Evolutionary conservation across 2,113 vertebrate genomes (phyloP), one percentile per base, ranked within the genome.

Genomic region (Neolamprologus toae): DNA sequence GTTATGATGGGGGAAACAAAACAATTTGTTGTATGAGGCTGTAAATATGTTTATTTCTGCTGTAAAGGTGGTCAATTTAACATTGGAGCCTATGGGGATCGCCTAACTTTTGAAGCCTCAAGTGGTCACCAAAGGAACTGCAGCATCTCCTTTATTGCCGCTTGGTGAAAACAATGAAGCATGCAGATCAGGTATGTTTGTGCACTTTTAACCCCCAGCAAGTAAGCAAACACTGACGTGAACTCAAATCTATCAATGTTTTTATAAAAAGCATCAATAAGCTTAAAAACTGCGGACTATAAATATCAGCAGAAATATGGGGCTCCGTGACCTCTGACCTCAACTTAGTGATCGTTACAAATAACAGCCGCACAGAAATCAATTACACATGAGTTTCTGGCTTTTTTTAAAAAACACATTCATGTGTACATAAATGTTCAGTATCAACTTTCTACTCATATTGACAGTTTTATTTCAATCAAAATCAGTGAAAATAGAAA

Each of bases 281-380:
- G 37, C 84, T 63, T 47, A 61, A 57, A 82, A 81, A 85, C 26
- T 37, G 26, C 3, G 4, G 31, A 80, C 35, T 55, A 84, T 80
- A 86, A 86, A 90, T 85, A 91, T 54, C 84, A 78, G 26, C 53
- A 13, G 71, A 26, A 19, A 55, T 33, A 61, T 26, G 12, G 83
- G 10, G 31, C 33, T 87, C n/a, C 17, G 5, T 66, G 81, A 88
- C 81, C 82, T 87, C 81, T 89, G 85, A 89, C 89, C 90, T 51
- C 47, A 6, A 12, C 23, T n/a, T 31, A 63, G 68, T 80, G 45
- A 85, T 83, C 42, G 53, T 85, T 81, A 81, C 79, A 83, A 90
- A 86, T 83, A 17, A 28, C 35, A 55, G 81, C 26, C 21, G n/a
- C 80, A 63, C 37, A 86, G n/a, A 81, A 83, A 91, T 86, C 80